Conservation (phyloP, 2,888 invertebrate genomes). For the Drosophila algonquin region DNA sequence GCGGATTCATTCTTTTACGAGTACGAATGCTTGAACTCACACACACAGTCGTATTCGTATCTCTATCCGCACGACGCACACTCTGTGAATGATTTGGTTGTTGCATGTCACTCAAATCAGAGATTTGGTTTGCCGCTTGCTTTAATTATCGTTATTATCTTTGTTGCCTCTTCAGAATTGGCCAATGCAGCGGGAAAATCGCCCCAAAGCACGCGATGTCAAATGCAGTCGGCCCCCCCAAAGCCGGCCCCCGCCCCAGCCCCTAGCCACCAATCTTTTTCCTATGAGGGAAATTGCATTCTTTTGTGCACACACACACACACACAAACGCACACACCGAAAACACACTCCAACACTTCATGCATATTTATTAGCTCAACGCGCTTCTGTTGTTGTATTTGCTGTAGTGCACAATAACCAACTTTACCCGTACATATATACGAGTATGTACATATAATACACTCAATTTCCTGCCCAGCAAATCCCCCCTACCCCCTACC, state of each 20-base stretch:
- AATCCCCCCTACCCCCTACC: neutral
- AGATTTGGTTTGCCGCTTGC: conserved; percentile 74
- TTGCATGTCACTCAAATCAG: conserved; percentile 70
- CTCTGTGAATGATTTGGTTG: conserved; percentile 51
- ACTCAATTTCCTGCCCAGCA: conserved; percentile 70
- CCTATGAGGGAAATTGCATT: conserved; percentile 56
- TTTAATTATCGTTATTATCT: conserved; percentile 80
- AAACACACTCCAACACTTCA: conserved; percentile 58
- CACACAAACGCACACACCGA: conserved; percentile 34
- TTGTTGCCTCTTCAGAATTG: conserved; percentile 64
- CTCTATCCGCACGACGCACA: conserved; percentile 43
- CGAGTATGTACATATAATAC: conserved; percentile 49
- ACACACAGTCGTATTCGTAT: neutral
- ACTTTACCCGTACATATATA: conserved; percentile 43
- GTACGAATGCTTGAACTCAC: conserved; percentile 1
- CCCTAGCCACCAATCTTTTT: neutral
- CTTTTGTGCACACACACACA: conserved; percentile 73
- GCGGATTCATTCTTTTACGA: conserved; percentile 26
- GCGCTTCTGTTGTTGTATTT: conserved; percentile 73
- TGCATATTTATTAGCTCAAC: conserved; percentile 73
- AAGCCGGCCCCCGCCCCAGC: neutral
- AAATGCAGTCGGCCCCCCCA: conserved; percentile 50
- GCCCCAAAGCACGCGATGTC: conserved; percentile 81
- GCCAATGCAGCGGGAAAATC: conserved; percentile 81
- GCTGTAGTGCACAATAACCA: conserved; percentile 62